Base-by-base conservation (phyloP, 2,113 vertebrate species). In the Percopsis transmontana region DNA sequence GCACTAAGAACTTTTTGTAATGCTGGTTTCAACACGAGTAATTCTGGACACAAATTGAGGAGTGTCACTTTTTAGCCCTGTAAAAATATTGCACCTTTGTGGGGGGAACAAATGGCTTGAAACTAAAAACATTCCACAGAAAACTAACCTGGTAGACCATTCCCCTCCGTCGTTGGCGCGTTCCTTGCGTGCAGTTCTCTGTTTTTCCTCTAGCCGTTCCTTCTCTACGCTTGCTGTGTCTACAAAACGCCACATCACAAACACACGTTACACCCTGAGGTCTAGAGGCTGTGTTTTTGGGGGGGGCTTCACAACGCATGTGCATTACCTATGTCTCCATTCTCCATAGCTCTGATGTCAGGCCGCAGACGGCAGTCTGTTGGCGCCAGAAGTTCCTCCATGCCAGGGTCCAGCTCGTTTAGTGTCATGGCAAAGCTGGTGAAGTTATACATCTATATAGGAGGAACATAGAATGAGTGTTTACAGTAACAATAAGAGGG, bases 361-460 rank as follows among this genome's bases (percentile, higher is more conserved):
- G 97, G 97, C 10, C 97, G 92, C 3, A 97, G 91, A 41, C 97
- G 94, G 76, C 97, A 98, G 85, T 99, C 97, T 0, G 97, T 98
- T 13, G 95, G 94, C 0, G 95, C 86, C 67, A 99, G 57, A 0
- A 87, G 82, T 27, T 85, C 88, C 68, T 94, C 92, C 93, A 93
- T 93, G 69, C 93, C 89, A 0, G 93, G 90, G 47, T 94, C 91
- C 41, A 98, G 74, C 81, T 99, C 97, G 0, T 99, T 99, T 58
- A 99, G 94, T 18, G 93, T 93, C 85, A 98, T 93, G 1, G 97
- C 93, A 85, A 97, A 99, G 82, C 91, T 96, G 85, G 95, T 99
- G 86, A 99, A 99, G 82, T 97, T 98, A 80, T 99, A 99, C 94
- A 99, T 98, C 97, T 99, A 72, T n/a, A 62, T 14, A 45, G 18